Percentiles rank a stretch among this genome's conserved stretches.
These are phyloP conservation scores for Amaurobius ferox DNA, from an alignment of 2,888 invertebrate species.

Conservation along the genomic window DNA sequence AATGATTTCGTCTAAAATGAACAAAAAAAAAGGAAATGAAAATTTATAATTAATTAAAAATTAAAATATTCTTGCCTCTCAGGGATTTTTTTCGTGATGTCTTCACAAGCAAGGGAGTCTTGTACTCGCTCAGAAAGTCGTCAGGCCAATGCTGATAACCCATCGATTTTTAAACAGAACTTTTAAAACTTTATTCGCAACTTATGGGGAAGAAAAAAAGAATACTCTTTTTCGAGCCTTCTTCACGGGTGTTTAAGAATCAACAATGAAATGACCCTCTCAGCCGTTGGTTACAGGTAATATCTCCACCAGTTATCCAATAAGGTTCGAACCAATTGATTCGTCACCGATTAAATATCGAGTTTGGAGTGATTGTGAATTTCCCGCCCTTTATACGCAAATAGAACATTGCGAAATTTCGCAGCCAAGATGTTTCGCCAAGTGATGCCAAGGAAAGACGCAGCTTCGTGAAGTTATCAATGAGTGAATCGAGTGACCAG, in stretches of 20 bases:
- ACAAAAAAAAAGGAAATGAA: too few species aligned
- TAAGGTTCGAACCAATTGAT: slow-evolving; percentile 7
- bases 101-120: slow-evolving; percentile 54
- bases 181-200: background rate
- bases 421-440: slow-evolving; percentile 8
- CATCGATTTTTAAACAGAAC: slow-evolving; percentile 62
- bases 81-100: slow-evolving; percentile 22
- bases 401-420: background rate
- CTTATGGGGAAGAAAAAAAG: too few species aligned
- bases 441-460: background rate
- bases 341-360: slow-evolving; percentile 45
- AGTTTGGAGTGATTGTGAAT: slow-evolving; percentile 32
- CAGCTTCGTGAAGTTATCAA: background rate
- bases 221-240: background rate
- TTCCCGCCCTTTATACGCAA: slow-evolving; percentile 13
- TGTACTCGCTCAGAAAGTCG: slow-evolving; percentile 52
- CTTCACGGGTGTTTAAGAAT: slow-evolving; percentile 5
- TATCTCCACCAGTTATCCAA: slow-evolving; percentile 4
- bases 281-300: slow-evolving; percentile 19
- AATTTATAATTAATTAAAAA: too few species aligned
- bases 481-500: background rate
- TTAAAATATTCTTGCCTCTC: slow-evolving; percentile 44
- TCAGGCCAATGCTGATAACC: slow-evolving; percentile 68
- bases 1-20: too few species aligned
- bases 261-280: slow-evolving; percentile 34